Conservation (phyloP, 2,797 vertebrate species). For the Cyclopterus lumpus region DNA sequence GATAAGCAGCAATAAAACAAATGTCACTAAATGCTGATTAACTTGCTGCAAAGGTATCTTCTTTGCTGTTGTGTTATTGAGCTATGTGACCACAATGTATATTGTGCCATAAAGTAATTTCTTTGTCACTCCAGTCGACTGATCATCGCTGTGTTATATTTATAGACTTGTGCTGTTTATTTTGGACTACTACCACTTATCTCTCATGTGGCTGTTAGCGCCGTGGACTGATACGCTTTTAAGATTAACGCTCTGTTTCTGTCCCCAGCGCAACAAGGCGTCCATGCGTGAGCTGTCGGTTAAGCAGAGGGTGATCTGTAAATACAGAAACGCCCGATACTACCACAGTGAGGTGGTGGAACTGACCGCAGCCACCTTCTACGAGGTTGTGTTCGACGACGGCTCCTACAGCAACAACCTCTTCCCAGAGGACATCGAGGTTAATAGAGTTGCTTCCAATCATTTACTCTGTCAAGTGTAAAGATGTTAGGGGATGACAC, state of each 20-base stretch:
- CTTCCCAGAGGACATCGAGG: slow-evolving; percentile 97
- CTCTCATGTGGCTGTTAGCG: not conserved
- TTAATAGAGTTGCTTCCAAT: slow-evolving; percentile 55
- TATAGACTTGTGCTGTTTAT: not conserved
- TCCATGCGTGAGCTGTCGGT: slow-evolving; percentile 87
- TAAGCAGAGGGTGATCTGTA: slow-evolving; percentile 95
- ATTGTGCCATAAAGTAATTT: not conserved
- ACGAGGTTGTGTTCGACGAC: slow-evolving; percentile 97
- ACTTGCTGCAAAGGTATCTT: not conserved
- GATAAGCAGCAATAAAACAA: not conserved
- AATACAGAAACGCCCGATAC: slow-evolving; percentile 96
- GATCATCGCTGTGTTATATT: not conserved
- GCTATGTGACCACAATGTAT: not conserved
- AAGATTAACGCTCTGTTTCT: not conserved
- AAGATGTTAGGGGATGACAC: not conserved
- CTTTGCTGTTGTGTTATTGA: not conserved
- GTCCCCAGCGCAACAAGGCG: slow-evolving; percentile 86
- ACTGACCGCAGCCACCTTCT: slow-evolving; percentile 95
- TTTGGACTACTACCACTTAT: not conserved
- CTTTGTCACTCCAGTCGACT: not conserved
- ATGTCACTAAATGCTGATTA: not conserved
- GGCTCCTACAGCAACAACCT: slow-evolving; percentile 98
- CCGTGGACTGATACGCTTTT: not conserved
- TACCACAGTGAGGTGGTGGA: slow-evolving; percentile 95
- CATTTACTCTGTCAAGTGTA: not conserved